Evolutionary conservation across 2,888 invertebrate species (phyloP), one percentile per base, ranked within the genome.

Genomic region (Drosophila ustulata): DNA sequence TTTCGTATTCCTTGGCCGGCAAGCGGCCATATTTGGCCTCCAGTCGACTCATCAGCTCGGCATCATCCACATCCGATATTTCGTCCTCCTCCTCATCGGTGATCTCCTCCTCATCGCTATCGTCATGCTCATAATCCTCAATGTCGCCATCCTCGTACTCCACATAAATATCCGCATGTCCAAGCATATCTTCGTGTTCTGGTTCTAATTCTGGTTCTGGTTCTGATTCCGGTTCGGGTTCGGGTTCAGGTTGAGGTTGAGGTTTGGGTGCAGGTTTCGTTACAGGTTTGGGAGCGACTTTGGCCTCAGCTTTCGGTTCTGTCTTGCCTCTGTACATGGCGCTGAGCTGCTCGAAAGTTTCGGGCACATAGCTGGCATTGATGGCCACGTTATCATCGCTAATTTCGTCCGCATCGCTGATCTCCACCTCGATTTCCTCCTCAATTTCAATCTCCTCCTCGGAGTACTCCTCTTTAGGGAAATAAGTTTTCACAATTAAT

Each of bases 11-110:
- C 89, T 89, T 94, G 72, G 94, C 94, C 9, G 94, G 94, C 58
- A 96, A 91, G 75, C 95, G 94, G 55, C 96, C 96, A 90, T 96
- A 96, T 93, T 95, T 96, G 28, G 94, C 95, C 89, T 96, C 96
- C 63, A 96, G 92, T 74, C 96, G 94, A 84, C 93, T 95, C 81
- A 96, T 93, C 50, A 96, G 92, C 72, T 96, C 96, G 5, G 94
- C 94, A 88, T 96, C 96, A 87, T 96, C 96, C 1, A 95, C 94
- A 78, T 95, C 95, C 0, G 94, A 94, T 76, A 94, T 93, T 46
- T 93, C 94, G 13, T 92, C 93, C 30, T 93, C 93, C 34, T 93
- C 93, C 56, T 92, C 92, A 13, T 91, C 92, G 56, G 85, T 86
- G 26, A 88, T 83, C 8, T 82, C 84, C 23, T 91, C 91, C 6